Evolutionary conservation across 2,113 vertebrate species (phyloP).

Genomic region (Oenanthe melanoleuca): DNA sequence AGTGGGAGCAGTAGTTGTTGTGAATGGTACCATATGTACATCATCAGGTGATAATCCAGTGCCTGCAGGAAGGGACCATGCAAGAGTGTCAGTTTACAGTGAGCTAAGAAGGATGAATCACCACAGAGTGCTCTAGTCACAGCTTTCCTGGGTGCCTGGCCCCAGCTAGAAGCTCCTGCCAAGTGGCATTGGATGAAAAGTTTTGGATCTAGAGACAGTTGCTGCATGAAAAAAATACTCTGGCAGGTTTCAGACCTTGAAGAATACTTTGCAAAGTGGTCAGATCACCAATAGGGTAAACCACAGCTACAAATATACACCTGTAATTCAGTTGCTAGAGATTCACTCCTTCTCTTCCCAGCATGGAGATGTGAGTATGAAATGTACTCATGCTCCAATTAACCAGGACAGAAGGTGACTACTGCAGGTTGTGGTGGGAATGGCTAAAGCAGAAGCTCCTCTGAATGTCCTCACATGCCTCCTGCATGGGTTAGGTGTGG

Average conservation of each 20-base stretch:
- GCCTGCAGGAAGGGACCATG: neutral
- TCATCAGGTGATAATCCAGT: neutral
- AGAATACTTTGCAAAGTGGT: neutral
- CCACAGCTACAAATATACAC: neutral
- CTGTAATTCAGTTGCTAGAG: neutral
- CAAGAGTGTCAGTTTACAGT: neutral
- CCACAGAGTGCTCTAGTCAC: neutral
- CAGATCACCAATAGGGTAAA: neutral
- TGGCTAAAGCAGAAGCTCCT: neutral
- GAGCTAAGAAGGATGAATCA: neutral
- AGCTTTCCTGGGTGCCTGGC: neutral
- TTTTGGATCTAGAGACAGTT: neutral
- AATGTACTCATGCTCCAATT: neutral
- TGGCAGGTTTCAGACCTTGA: neutral
- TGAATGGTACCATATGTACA: neutral
- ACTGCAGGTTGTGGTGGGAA: neutral
- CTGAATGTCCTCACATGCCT: neutral
- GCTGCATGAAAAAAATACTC: neutral
- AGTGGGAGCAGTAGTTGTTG: neutral
- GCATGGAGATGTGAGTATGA: neutral
- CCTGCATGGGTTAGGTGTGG: neutral
- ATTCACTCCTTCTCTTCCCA: neutral
- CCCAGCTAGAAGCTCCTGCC: neutral
- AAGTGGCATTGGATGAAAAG: neutral
- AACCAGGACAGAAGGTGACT: neutral